Evolutionary conservation across 2,888 invertebrate species (phyloP).

Genomic region (Tenthredo livida): DNA sequence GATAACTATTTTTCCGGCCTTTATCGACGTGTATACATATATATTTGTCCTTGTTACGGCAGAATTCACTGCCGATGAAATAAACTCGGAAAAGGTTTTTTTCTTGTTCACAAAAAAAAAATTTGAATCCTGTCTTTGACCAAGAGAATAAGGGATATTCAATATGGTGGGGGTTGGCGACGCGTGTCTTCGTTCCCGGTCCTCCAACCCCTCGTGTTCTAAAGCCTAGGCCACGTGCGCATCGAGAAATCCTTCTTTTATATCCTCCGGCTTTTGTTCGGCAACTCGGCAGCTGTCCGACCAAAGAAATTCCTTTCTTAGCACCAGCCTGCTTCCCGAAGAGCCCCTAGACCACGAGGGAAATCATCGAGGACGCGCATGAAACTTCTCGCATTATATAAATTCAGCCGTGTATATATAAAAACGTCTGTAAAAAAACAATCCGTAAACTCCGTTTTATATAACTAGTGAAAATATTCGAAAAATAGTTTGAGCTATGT

Average conservation of each 20-base stretch:
- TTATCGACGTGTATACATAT: not conserved
- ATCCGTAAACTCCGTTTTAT: not conserved
- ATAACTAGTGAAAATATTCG: not conserved
- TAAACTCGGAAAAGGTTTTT: not conserved
- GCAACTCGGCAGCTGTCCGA: constrained; percentile 73
- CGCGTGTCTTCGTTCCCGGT: constrained; percentile 58
- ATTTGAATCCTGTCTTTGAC: constrained; percentile 2
- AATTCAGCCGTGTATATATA: not conserved
- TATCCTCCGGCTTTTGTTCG: constrained; percentile 69
- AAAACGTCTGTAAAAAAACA: not conserved
- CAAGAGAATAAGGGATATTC: constrained; percentile 28
- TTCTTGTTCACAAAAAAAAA: constrained; percentile 10
- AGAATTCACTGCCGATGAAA: not conserved
- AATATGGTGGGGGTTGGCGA: constrained; percentile 52
- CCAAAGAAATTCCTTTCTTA: constrained; percentile 75
- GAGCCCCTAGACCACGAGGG: not conserved
- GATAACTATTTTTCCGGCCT: not conserved
- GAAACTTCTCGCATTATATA: constrained; percentile 23
- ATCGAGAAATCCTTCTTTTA: constrained; percentile 73
- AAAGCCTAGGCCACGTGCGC: constrained; percentile 72
- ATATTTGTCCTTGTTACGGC: not conserved
- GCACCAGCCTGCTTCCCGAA: constrained; percentile 62
- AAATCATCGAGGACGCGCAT: constrained; percentile 6
- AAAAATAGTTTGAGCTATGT: not conserved
- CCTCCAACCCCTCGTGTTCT: constrained; percentile 54